Evolutionary conservation across 2,888 invertebrate genomes (phyloP).

Genomic region (Patella ulyssiponensis): DNA sequence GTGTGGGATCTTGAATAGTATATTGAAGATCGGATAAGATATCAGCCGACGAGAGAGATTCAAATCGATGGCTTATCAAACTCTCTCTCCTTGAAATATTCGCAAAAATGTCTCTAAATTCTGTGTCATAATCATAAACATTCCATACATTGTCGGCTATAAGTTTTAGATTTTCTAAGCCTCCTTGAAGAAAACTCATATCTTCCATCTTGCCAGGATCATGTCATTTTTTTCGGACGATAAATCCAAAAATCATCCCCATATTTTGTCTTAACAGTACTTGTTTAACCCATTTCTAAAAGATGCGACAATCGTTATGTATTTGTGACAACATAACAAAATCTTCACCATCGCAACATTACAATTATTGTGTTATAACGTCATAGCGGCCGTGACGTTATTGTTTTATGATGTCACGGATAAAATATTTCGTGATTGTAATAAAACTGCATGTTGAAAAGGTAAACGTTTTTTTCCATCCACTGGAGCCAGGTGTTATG

Average conservation of each 20-base stretch:
- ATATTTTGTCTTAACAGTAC: no score
- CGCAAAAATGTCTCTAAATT: constrained; percentile 4
- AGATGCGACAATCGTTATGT: neutral
- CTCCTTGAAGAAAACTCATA: neutral
- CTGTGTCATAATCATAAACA: neutral
- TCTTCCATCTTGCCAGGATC: neutral
- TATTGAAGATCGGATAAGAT: constrained; percentile 7
- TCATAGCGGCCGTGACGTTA: neutral
- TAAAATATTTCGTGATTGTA: no score
- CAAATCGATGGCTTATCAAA: neutral
- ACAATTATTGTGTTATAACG: neutral
- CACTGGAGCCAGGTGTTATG: no score
- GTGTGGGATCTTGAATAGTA: neutral
- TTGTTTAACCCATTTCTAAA: no score
- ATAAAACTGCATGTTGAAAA: no score
- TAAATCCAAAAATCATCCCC: no score
- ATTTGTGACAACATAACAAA: neutral
- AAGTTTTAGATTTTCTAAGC: constrained; percentile 1
- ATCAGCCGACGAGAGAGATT: neutral
- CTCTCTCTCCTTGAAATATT: constrained; percentile 1
- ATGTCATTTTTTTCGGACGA: no score
- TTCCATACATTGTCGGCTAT: neutral
- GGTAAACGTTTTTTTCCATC: no score
- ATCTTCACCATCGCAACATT: constrained; percentile 6
- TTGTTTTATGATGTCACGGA: neutral